Base-by-base conservation (phyloP, 1,140 invertebrate genomes). In the Drosophila teissieri region DNA sequence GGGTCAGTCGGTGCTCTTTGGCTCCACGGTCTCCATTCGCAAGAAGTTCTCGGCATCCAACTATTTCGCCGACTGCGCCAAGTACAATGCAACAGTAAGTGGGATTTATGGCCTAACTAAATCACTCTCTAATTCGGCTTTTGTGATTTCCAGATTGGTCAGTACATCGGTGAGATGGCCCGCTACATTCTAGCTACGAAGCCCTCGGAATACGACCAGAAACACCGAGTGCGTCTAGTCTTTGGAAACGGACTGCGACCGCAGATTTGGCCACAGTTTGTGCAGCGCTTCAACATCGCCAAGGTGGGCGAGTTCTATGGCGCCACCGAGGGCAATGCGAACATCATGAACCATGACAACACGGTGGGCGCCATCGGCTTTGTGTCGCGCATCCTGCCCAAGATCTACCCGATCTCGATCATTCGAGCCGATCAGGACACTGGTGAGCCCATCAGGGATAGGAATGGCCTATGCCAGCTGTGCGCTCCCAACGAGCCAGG, bases 141-240 rank as follows among this genome's bases (percentile, higher is more conserved):
- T 14, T 44, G 7, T 42, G 15, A 19, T 39, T 11, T 7, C 14
- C 34, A 90, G 85, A 63, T 90, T 53, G 85, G 85, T 56, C 98
- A 99, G 92, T 99, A 99, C 91, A 99, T 99, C 90, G 99, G 99
- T 14, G 99, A 99, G 94, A 98, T 99, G 94, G 99, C 98, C 92
- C 95, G 99, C 11, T 99, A 99, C 93, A 94, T 99, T 42, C 93
- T 99, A 60, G 96, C 97, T 17, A 97, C 97, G 51, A 96, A 96
- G n/a, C 93, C 94, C 3, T 95, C 95, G 72, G 94, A 95, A 7
- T 94, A 95, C 54, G 98, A 99, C 91, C 95, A 93, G 34, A 93
- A 96, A 39, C 98, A 99, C 92, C 95, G 95, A 34, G 93, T 99
- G 19, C 94, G 96, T 52, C 80, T 98, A 10, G 97, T 99, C 86